Percentiles rank a stretch among this genome's conserved stretches.
Evolutionary conservation across 1,140 invertebrate species (phyloP).

Genomic region (Oncopodura yosiiana): DNA sequence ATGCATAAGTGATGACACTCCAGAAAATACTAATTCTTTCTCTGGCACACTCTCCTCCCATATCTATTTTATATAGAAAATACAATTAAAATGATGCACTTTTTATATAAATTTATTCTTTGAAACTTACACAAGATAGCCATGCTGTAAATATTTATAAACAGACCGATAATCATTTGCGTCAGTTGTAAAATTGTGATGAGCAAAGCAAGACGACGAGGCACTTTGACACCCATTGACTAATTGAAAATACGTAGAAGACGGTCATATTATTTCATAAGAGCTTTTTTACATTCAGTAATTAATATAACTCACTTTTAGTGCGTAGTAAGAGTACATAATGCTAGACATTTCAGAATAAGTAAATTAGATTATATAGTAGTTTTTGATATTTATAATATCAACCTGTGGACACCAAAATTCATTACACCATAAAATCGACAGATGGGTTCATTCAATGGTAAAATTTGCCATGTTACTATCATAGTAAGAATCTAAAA

Average conservation of each 20-base stretch:
- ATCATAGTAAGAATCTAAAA: conserved; percentile 2
- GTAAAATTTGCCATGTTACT: conserved; percentile 13
- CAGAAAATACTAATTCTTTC: conserved; percentile 16
- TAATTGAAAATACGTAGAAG: not conserved
- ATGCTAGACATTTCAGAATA: not conserved
- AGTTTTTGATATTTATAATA: not conserved
- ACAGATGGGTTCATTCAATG: conserved; percentile 11
- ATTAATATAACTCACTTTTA: conserved; percentile 6
- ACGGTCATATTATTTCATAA: not conserved
- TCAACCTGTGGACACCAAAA: conserved; percentile 12
- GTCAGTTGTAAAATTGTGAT: conserved; percentile 11
- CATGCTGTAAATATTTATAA: conserved; percentile 11
- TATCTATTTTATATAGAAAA: not conserved
- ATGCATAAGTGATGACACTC: conserved; percentile 10
- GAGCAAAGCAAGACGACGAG: not conserved
- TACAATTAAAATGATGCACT: not conserved
- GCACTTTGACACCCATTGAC: conserved; percentile 9
- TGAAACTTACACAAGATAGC: conserved; percentile 9
- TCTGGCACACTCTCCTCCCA: conserved; percentile 14
- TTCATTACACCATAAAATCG: conserved; percentile 20
- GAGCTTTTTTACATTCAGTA: not conserved
- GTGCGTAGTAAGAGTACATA: conserved; percentile 17
- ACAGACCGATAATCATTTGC: conserved; percentile 14
- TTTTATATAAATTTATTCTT: not conserved
- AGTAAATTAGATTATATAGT: not conserved